Evolutionary conservation across 2,888 invertebrate genomes (phyloP), one percentile per base, ranked within the genome.

Genomic region (Drosophila atripex): DNA sequence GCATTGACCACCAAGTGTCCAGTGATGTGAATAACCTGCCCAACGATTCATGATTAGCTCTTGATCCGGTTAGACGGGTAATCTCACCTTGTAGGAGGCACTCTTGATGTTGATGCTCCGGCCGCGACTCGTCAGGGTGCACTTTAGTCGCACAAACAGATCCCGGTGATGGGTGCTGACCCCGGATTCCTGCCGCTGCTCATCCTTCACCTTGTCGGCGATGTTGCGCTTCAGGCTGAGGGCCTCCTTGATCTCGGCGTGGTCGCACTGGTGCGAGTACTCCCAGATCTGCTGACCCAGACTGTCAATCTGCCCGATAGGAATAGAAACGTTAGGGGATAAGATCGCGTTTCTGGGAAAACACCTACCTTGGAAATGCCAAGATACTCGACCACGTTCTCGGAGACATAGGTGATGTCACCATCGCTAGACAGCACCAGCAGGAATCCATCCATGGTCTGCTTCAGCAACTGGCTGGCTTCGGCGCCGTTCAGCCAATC

Each of bases 271-370:
- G 91, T 99, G 98, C 72, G 96, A 95, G 92, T 97, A 98, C 89
- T 99, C 98, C 92, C 95, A 97, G 41, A 99, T 94, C 89, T 96
- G 97, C 90, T 98, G 97, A 1, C 99, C 99, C 94, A 99, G 95
- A 90, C 99, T 93, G 91, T 99, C 99, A 93, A 98, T 95, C 98
- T 99, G 92, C 93, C 72, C 65, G 74, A 78, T 6, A 0, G 49
- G 1, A n/a, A 16, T 9, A 0, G 0, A 1, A 23, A 7, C n/a
- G 7, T 35, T 35, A 35, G 35, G 1, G 6, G n/a, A n/a, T 5
- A n/a, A 12, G 4, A n/a, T n/a, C 0, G n/a, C 1, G 7, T 6
- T 12, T 1, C 30, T 0, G 5, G 1, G 3, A n/a, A 30, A 30
- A 7, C 11, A 18, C 64, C 74, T 91, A 98, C 98, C 96, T 98